phyloP scores from a whole-genome alignment of 2,888 invertebrate genomes.

The Ethmia dodecea region DNA sequence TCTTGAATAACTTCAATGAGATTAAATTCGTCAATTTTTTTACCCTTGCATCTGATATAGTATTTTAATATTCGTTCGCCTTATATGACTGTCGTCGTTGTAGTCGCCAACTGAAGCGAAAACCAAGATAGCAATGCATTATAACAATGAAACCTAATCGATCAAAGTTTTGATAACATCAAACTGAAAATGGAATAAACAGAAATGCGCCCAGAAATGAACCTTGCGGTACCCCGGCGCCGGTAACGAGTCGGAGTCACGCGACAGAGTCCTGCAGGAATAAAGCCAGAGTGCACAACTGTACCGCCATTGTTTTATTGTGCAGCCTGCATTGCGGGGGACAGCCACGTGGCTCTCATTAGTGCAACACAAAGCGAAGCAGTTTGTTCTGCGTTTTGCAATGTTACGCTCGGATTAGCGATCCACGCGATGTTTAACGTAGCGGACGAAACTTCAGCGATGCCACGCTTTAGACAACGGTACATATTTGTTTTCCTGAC shows the following conservation, averaged over 20 bases:
- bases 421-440: conserved; percentile 60
- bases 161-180: conserved; percentile 33
- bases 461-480: conserved; percentile 25
- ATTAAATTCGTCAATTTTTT: no score
- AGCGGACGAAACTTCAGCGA: conserved; percentile 56
- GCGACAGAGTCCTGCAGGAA: conserved; percentile 68
- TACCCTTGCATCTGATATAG: no score
- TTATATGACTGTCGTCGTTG: no score
- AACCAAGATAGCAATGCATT: neutral
- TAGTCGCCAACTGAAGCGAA: no score
- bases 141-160: neutral
- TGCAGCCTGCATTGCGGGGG: conserved; percentile 75
- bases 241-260: conserved; percentile 60
- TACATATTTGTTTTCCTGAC: conserved; percentile 2
- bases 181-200: conserved; percentile 46
- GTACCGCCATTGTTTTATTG: conserved; percentile 72
- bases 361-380: conserved; percentile 70
- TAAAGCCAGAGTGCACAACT: conserved; percentile 67
- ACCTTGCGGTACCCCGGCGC: conserved; percentile 49
- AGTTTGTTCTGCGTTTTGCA: conserved; percentile 73
- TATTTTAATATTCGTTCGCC: no score
- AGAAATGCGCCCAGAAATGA: conserved; percentile 40
- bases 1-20: no score
- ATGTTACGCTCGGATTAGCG: conserved; percentile 67
- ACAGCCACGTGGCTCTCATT: conserved; percentile 75